Evolutionary conservation across 2,888 invertebrate species (phyloP), one percentile per base, ranked within the genome.

Genomic region (Erebia aethiops): DNA sequence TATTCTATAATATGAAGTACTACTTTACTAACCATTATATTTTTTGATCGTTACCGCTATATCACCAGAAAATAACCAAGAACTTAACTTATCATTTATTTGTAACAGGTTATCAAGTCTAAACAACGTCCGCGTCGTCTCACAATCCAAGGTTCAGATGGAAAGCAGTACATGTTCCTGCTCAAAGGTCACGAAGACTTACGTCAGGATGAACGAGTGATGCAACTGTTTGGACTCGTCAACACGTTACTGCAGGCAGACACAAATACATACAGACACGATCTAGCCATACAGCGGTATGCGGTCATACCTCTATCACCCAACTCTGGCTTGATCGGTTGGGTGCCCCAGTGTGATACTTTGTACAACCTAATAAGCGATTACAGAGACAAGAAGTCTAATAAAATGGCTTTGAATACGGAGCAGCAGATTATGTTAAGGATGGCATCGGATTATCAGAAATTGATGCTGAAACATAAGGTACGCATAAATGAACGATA

Each of bases 271-370:
- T 98, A 98, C 89, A 91, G 98, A 56, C 95, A 98, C 77, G 98
- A 99, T 87, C 91, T 98, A 2, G 92, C 91, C 16, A 92, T 93
- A 78, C 97, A 98, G 93, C 94, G 99, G 61, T 99, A 99, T 86
- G 98, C 99, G 0, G 99, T 99, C 11, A 98, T 99, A 80, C 99
- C 99, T 0, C 91, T 99, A 65, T 99, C 99, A 43, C 99, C 99
- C 0, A 99, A 99, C 90, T 99, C 99, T 4, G 99, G 99, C 0
- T 94, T 99, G 43, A 98, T 99, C 77, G 98, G 99, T 72, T 99
- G 99, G 99, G 99, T 99, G 70, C 99, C 99, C 0, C 98, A 99
- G 86, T 99, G 99, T 89, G 99, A 99, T 91, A 99, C 99, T 0
- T 93, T 99, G 18, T 99, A 99, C 86, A 97, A 99, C 1, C 95